These are phyloP conservation scores for Hydrozoanthus tunicans DNA, from an alignment of 64 coral and sea anemone species.

Conservation along the genomic window DNA sequence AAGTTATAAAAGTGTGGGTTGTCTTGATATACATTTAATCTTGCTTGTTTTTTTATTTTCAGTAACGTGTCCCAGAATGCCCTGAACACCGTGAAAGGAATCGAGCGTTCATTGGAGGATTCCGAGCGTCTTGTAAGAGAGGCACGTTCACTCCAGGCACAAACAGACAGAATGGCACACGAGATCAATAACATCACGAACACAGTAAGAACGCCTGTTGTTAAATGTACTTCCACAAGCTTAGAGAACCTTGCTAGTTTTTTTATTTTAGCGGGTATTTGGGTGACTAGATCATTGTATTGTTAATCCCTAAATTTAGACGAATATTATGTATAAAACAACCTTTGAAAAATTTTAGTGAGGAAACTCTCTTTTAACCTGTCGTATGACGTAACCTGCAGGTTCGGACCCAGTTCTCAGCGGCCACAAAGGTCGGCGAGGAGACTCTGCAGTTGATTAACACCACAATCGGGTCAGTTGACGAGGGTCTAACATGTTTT, in stretches of 20 bases:
- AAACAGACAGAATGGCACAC: slow-evolving; percentile 68
- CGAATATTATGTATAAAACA: too few species aligned
- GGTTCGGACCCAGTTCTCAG: slow-evolving; percentile 68
- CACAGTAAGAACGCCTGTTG: slow-evolving; percentile 46
- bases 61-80: slow-evolving; percentile 83
- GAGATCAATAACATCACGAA: slow-evolving; percentile 74
- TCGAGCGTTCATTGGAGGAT: slow-evolving; percentile 65
- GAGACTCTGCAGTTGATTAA: slow-evolving; percentile 70
- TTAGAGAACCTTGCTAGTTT: too few species aligned
- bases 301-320: too few species aligned
- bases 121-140: slow-evolving; percentile 35
- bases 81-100: slow-evolving; percentile 61
- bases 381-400: slow-evolving; percentile 18
- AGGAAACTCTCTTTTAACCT: not conserved
- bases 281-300: too few species aligned
- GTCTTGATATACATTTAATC: too few species aligned
- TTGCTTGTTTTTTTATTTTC: not conserved
- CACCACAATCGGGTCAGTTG: slow-evolving; percentile 60
- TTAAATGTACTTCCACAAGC: too few species aligned
- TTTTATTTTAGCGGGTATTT: too few species aligned
- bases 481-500: slow-evolving; percentile 78
- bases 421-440: slow-evolving; percentile 53
- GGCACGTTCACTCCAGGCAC: slow-evolving; percentile 50
- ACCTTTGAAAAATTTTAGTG: too few species aligned
- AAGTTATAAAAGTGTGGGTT: not conserved